Evolutionary conservation across 2,797 vertebrate genomes (phyloP).

Genomic region (Discoglossus pictus): DNA sequence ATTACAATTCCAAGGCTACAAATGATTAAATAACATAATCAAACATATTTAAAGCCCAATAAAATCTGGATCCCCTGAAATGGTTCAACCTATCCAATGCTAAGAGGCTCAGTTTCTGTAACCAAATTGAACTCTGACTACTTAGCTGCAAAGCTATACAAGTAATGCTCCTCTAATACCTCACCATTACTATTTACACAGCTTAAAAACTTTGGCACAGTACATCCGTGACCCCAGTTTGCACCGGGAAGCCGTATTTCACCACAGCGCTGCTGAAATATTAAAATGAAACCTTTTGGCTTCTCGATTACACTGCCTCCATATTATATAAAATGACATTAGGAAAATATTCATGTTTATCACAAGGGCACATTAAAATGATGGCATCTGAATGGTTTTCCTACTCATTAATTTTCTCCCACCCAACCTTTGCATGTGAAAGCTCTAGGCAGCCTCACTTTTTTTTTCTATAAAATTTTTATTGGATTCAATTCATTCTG

Average conservation of each 20-base stretch:
- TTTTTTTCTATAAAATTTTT: constrained; percentile 62
- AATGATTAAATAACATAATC: too few species aligned
- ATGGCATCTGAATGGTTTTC: constrained; percentile 56
- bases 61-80: too few species aligned
- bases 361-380: constrained; percentile 47
- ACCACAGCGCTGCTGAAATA: constrained; percentile 28
- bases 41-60: too few species aligned
- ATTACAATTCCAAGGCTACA: too few species aligned
- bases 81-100: too few species aligned
- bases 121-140: too few species aligned
- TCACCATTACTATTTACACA: neutral
- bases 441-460: constrained; percentile 51
- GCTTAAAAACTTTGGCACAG: neutral
- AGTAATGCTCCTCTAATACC: too few species aligned
- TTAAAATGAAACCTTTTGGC: constrained; percentile 16
- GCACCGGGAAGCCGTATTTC: constrained; percentile 5
- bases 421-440: constrained; percentile 54
- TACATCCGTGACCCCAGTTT: constrained; percentile 7
- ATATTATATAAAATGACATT: constrained; percentile 7
- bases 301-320: constrained; percentile 5
- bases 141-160: too few species aligned
- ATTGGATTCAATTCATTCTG: constrained; percentile 63
- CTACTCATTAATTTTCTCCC: constrained; percentile 57
- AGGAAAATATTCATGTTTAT: constrained; percentile 49
- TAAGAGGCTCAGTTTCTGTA: too few species aligned